Conservation (phyloP, 2,797 vertebrate species). For the Lemur catta region DNA sequence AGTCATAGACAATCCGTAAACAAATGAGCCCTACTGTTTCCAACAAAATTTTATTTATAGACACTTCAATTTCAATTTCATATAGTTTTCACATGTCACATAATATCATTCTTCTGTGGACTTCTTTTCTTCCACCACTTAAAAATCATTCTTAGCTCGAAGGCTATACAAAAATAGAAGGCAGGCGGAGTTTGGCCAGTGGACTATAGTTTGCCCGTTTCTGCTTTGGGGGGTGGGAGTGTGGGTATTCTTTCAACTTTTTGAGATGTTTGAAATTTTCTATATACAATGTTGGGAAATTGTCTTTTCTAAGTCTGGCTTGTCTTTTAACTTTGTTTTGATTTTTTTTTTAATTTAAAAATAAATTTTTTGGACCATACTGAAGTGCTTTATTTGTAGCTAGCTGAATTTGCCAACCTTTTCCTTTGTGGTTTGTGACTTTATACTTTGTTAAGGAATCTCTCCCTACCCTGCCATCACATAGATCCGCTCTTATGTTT, state of each 20-base stretch:
- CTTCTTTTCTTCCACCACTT: not conserved
- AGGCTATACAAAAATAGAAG: not conserved
- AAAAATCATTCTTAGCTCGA: not conserved
- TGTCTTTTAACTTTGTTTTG: not conserved
- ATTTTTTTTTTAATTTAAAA: not conserved
- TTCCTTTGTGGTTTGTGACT: not conserved
- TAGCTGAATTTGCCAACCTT: not conserved
- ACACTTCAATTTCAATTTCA: not conserved
- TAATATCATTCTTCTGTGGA: not conserved
- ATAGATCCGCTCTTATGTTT: not conserved
- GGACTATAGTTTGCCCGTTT: not conserved
- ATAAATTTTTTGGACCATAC: too few species aligned
- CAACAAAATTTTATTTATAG: not conserved
- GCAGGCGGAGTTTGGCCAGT: too few species aligned
- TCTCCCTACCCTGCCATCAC: not conserved
- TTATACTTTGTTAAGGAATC: not conserved
- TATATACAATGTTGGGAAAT: not conserved
- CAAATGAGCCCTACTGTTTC: not conserved
- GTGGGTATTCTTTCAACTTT: not conserved
- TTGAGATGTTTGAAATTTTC: not conserved
- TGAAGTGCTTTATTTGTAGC: not conserved
- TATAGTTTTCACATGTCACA: not conserved
- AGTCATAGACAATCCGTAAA: not conserved
- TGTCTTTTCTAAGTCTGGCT: not conserved
- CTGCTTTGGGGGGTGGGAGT: not conserved